Percentiles rank a stretch among this genome's conserved stretches.
Conservation (phyloP, 2,113 vertebrate species). For the Nothocercus nigrocapillus region DNA sequence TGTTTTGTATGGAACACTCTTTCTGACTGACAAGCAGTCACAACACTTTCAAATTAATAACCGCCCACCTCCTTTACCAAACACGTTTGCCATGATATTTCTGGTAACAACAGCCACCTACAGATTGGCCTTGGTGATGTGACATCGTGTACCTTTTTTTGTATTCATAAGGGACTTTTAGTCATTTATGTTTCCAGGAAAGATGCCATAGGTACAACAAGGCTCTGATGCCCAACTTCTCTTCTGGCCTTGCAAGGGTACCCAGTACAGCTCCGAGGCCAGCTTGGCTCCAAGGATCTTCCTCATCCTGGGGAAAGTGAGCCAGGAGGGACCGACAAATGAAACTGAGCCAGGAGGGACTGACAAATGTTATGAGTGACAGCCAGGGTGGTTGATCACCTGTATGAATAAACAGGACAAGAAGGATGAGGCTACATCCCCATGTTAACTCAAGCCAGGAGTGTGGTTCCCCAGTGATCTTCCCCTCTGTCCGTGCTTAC, state of each 20-base stretch:
- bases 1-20: neutral
- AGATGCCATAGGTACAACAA: neutral
- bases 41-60: neutral
- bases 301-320: neutral
- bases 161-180: neutral
- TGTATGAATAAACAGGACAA: rapidly evolving
- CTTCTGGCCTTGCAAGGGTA: rapidly evolving
- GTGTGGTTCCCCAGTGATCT: rapidly evolving
- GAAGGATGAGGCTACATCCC: neutral
- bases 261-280: neutral
- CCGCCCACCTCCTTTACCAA: neutral
- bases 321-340: neutral
- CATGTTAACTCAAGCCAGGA: neutral
- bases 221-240: neutral
- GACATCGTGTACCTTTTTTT: neutral
- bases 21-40: neutral
- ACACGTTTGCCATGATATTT: neutral
- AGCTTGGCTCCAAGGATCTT: neutral
- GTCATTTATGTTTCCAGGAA: neutral
- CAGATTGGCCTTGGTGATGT: neutral
- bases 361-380: neutral
- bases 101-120: neutral
- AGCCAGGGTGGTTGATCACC: neutral
- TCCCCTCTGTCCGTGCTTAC: rapidly evolving
- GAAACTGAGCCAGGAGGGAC: neutral